phyloP scores from a whole-genome alignment of 1,140 invertebrate genomes.

The Oppia nitens region DNA sequence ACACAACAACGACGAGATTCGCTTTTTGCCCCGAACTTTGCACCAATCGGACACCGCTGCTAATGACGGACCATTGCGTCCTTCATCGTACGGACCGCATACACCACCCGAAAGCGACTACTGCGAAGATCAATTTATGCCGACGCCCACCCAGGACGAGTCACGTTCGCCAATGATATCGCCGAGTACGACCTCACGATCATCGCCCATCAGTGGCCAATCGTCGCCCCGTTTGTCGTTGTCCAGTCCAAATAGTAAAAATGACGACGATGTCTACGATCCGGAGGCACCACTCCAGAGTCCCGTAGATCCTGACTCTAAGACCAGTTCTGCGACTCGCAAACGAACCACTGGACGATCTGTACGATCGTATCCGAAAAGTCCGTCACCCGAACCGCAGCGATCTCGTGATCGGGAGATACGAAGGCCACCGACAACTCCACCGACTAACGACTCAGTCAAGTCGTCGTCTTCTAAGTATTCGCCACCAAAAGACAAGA shows the following conservation, averaged over 20 bases:
- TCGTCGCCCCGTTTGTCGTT: not conserved
- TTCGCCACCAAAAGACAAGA: not conserved
- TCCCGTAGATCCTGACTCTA: constrained; percentile 3
- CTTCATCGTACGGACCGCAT: not conserved
- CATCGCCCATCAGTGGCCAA: too few relatives aligned
- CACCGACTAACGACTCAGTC: not conserved
- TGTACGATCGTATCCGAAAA: not conserved
- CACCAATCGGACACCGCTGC: not conserved
- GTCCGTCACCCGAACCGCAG: not conserved
- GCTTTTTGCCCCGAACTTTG: constrained; percentile 7
- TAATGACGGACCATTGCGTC: not conserved
- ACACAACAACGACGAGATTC: not conserved
- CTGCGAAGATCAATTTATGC: constrained; percentile 7
- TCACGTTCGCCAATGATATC: constrained; percentile 4
- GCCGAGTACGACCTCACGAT: not conserved
- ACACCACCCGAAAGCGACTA: constrained; percentile 3
- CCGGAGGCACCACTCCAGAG: constrained; percentile 27
- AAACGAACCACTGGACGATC: not conserved
- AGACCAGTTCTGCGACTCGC: not conserved
- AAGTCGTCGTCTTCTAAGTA: too few relatives aligned
- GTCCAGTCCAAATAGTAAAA: not conserved
- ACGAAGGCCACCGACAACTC: not conserved
- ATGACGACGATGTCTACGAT: constrained; percentile 28
- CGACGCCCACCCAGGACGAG: constrained; percentile 19
- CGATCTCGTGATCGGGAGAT: too few relatives aligned